These are phyloP conservation scores for Drosophila punjabiensis DNA, from an alignment of 1,140 invertebrate species.

Conservation along the genomic window DNA sequence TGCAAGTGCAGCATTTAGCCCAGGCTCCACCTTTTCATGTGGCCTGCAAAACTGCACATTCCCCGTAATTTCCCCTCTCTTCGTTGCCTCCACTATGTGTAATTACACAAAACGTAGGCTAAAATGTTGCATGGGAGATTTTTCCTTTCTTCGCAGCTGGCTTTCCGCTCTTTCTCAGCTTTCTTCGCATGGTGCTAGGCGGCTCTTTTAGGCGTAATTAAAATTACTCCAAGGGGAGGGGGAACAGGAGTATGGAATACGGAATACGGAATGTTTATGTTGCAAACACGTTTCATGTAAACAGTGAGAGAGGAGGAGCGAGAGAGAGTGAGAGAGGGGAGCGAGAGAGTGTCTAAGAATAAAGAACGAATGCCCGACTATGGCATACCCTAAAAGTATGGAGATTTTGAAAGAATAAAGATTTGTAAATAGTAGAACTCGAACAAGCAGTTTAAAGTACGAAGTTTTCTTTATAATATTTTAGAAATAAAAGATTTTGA, in stretches of 20 bases:
- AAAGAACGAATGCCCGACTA: background rate
- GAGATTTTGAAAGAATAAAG: background rate
- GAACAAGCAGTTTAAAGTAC: too few species aligned
- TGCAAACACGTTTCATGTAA: conserved; percentile 76
- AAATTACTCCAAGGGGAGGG: conserved; percentile 59
- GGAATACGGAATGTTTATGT: conserved; percentile 63
- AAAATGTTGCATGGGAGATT: conserved; percentile 51
- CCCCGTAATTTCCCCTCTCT: background rate
- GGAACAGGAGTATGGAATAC: conserved; percentile 13
- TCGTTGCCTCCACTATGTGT: conserved; percentile 35
- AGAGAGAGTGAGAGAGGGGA: background rate
- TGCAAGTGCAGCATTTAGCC: conserved; percentile 77
- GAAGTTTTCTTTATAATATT: too few species aligned
- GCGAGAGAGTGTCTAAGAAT: background rate
- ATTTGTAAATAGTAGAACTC: too few species aligned
- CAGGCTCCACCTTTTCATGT: conserved; percentile 57
- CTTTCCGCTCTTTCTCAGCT: conserved; percentile 41
- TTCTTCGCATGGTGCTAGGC: conserved; percentile 61
- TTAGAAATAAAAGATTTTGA: too few species aligned
- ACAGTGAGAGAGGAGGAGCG: conserved; percentile 25
- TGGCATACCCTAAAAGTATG: background rate
- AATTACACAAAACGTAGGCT: conserved; percentile 64
- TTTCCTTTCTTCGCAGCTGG: conserved; percentile 43
- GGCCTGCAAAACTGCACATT: conserved; percentile 46
- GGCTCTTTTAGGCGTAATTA: conserved; percentile 82